Evolutionary conservation across 2,888 invertebrate species (phyloP).

Genomic region (Xylocampa areola): DNA sequence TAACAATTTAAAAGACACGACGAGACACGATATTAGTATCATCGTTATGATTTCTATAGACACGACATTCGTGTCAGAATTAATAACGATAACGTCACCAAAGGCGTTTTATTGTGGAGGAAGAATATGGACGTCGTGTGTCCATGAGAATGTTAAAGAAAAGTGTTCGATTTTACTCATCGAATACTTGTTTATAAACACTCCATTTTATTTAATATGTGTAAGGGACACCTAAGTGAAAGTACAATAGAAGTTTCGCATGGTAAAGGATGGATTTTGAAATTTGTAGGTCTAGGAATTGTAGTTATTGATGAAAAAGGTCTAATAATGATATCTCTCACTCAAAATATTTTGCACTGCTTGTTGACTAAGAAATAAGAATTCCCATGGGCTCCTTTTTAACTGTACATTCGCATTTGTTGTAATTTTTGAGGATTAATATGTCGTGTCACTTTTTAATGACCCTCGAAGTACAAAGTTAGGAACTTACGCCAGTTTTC

Average conservation of each 20-base stretch:
- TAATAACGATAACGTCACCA: no score
- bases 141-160: no score
- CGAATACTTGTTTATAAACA: conserved; percentile 6
- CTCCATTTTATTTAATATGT: conserved; percentile 31
- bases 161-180: background rate
- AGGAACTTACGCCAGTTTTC: no score
- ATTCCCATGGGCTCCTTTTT: conserved; percentile 28
- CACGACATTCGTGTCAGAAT: no score
- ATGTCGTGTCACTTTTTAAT: no score
- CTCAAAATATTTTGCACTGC: conserved; percentile 13
- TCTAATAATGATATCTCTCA: conserved; percentile 29
- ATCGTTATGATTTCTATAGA: no score
- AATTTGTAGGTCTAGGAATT: conserved; percentile 14
- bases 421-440: background rate
- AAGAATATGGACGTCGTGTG: no score
- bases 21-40: no score
- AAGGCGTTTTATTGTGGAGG: no score
- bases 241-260: conserved; percentile 18
- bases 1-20: no score
- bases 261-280: conserved; percentile 35
- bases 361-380: conserved; percentile 16
- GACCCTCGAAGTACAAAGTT: no score
- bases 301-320: conserved; percentile 34
- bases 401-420: conserved; percentile 5
- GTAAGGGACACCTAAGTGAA: conserved; percentile 14